phyloP scores from a whole-genome alignment of 2,113 vertebrate genomes.

The Excalfactoria chinensis region DNA sequence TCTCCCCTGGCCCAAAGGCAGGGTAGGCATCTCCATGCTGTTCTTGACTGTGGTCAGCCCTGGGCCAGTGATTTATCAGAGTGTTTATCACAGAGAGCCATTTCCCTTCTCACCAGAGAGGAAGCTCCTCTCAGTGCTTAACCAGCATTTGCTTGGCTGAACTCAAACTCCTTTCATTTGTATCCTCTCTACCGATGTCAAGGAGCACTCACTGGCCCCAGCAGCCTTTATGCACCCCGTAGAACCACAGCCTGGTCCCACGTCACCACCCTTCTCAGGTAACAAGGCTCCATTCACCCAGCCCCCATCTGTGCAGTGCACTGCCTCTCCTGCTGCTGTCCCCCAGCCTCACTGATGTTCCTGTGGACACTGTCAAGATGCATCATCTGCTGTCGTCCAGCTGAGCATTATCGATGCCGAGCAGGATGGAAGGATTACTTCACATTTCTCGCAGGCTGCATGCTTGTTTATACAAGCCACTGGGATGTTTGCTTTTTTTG shows the following conservation, averaged over 20 bases:
- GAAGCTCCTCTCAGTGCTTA: neutral
- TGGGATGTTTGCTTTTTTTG: neutral
- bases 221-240: neutral
- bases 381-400: rapidly evolving
- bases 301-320: neutral
- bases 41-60: rapidly evolving
- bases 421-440: neutral
- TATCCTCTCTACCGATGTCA: neutral
- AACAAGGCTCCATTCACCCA: neutral
- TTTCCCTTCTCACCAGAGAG: neutral
- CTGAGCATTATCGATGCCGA: neutral
- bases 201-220: neutral
- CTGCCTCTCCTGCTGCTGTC: neutral
- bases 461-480: neutral
- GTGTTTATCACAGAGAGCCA: rapidly evolving
- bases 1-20: neutral
- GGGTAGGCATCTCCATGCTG: neutral
- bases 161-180: neutral
- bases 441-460: neutral
- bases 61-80: rapidly evolving
- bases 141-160: neutral
- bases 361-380: neutral
- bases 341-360: neutral
- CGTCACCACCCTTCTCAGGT: neutral
- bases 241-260: neutral